A percentile compares a stretch with the other conserved stretches of the same genome.
Conservation (phyloP, 2,797 vertebrate genomes). For the Brachyrhaphis roseni region DNA sequence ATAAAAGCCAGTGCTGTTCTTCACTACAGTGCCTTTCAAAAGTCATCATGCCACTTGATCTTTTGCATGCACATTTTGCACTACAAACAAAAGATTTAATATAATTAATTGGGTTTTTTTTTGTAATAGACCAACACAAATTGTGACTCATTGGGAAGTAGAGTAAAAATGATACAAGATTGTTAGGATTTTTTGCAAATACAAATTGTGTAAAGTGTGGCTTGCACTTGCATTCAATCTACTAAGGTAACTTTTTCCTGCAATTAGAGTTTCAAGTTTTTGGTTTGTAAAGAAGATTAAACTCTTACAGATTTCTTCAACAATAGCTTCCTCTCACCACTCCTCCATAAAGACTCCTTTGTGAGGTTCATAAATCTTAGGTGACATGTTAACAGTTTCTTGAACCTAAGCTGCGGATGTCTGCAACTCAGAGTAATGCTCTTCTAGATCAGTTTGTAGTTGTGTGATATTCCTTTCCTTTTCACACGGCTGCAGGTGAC, state of each 20-base stretch:
- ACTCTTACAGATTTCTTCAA: background rate
- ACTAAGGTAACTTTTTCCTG: background rate
- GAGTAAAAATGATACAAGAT: background rate
- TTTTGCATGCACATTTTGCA: background rate
- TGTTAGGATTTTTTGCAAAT: background rate
- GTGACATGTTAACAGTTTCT: background rate
- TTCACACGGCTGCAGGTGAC: background rate
- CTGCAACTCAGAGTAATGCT: background rate
- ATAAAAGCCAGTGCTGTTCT: slow-evolving; percentile 18
- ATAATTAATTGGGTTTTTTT: background rate
- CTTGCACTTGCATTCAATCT: background rate
- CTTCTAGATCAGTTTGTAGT: background rate
- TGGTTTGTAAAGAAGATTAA: background rate
- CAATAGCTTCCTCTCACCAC: background rate
- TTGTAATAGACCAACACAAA: background rate
- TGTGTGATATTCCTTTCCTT: background rate
- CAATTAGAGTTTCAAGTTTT: background rate
- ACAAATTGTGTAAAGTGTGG: background rate
- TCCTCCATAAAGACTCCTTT: background rate
- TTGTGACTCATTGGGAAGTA: background rate
- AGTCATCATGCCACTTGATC: background rate
- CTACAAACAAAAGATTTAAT: background rate
- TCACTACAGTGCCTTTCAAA: background rate
- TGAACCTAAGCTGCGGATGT: background rate
- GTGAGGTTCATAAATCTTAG: background rate